These are phyloP conservation scores for Gulo gulo DNA, from an alignment of 2,113 vertebrate genomes.

Conservation along the genomic window DNA sequence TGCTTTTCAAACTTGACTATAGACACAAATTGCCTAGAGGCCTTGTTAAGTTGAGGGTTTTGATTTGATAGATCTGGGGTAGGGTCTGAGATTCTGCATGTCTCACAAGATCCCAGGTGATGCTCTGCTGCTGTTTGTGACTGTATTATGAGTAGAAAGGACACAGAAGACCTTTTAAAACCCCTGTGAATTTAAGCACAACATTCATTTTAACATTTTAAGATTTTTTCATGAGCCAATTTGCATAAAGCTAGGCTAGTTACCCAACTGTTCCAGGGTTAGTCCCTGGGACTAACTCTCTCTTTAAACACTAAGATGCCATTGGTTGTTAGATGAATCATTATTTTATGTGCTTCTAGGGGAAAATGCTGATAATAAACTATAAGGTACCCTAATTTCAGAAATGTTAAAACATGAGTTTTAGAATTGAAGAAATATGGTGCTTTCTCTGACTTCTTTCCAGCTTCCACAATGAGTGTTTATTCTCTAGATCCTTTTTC, in stretches of 20 bases:
- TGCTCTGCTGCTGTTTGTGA: background rate
- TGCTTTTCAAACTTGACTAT: background rate
- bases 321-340: background rate
- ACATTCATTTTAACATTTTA: background rate
- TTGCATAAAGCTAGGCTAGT: background rate
- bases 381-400: background rate
- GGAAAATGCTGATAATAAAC: background rate
- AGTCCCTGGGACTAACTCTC: background rate
- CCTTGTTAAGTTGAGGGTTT: background rate
- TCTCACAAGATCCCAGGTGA: background rate
- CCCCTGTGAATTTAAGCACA: conserved; percentile 5
- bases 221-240: background rate
- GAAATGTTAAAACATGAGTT: conserved; percentile 14
- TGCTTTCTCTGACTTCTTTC: background rate
- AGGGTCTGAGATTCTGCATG: background rate
- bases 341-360: background rate
- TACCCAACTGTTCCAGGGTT: background rate
- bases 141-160: background rate
- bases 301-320: background rate
- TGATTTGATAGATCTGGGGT: background rate
- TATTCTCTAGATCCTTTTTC: background rate
- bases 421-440: background rate
- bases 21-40: background rate
- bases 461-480: background rate
- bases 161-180: background rate